Percentiles rank a stretch among this genome's conserved stretches.
phyloP scores from a whole-genome alignment of 2,113 vertebrate species.

The Syngnathus scovelli region DNA sequence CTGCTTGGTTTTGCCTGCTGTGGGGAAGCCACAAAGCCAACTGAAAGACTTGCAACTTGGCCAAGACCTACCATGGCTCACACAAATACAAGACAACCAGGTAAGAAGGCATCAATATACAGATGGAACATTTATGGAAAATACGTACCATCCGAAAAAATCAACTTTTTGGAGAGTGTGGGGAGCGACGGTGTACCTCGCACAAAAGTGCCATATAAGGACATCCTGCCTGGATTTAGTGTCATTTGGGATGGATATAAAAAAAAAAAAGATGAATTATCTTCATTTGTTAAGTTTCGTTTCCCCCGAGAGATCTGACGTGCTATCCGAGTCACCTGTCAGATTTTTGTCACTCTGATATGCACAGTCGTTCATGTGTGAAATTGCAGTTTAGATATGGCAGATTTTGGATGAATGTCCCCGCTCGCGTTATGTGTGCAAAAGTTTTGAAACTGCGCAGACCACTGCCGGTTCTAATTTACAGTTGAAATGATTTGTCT shows the following conservation, averaged over 20 bases:
- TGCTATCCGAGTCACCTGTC: not conserved
- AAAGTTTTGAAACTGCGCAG: not conserved
- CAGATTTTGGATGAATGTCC: not conserved
- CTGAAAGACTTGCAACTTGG: conserved; percentile 20
- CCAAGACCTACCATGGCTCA: conserved; percentile 16
- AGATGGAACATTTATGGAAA: too few species aligned
- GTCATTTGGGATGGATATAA: not conserved
- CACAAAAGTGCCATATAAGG: not conserved
- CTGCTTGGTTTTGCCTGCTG: conserved; percentile 21
- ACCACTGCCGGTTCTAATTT: not conserved
- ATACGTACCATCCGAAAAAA: too few species aligned
- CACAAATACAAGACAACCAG: conserved; percentile 14
- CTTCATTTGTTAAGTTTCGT: not conserved
- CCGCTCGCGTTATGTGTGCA: not conserved
- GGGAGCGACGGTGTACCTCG: too few species aligned
- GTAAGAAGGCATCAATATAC: conserved; percentile 23
- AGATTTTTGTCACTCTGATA: not conserved
- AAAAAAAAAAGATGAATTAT: not conserved
- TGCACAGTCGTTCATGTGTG: conserved; percentile 1
- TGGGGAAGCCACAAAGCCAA: not conserved
- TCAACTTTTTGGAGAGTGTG: too few species aligned
- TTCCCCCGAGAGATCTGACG: not conserved
- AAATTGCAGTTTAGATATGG: conserved; percentile 17
- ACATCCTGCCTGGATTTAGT: not conserved
- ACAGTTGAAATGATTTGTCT: not conserved